Evolutionary conservation across 2,888 invertebrate species (phyloP).

Genomic region (Lasioglossum malachurum): DNA sequence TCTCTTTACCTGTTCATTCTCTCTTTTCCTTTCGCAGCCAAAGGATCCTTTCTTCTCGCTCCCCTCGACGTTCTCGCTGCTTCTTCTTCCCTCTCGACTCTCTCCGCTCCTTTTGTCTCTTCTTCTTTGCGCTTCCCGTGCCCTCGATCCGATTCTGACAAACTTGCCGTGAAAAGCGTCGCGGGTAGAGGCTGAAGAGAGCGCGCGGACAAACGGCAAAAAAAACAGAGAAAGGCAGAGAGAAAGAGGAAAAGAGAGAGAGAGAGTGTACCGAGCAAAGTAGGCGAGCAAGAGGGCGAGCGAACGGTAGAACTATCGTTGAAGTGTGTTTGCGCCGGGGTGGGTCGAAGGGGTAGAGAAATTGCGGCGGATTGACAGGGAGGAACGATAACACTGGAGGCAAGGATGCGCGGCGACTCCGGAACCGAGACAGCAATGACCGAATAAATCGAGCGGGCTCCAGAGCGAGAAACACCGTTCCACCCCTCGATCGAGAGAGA

Average conservation of each 20-base stretch:
- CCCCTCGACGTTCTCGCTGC: constrained; percentile 11
- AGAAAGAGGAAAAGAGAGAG: background rate
- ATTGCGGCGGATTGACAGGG: constrained; percentile 42
- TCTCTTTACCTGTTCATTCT: constrained; percentile 36
- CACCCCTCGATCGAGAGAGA: background rate
- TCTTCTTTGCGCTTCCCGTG: constrained; percentile 16
- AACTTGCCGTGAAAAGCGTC: constrained; percentile 35
- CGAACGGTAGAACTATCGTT: constrained; percentile 1
- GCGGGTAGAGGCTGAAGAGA: constrained; percentile 22
- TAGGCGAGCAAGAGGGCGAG: background rate
- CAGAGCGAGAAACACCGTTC: constrained; percentile 19
- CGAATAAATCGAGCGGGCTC: constrained; percentile 39
- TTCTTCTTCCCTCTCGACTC: constrained; percentile 20
- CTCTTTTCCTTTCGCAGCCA: constrained; percentile 11
- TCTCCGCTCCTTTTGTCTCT: constrained; percentile 28
- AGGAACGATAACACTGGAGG: constrained; percentile 39
- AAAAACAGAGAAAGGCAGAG: background rate
- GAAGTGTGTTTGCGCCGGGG: background rate
- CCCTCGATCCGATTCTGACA: constrained; percentile 28
- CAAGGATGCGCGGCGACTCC: constrained; percentile 12
- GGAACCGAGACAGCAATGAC: constrained; percentile 21
- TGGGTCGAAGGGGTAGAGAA: constrained; percentile 26
- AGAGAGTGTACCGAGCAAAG: background rate
- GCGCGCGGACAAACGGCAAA: constrained; percentile 16
- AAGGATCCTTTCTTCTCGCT: constrained; percentile 36